Percentiles rank a stretch among this genome's conserved stretches.
Conservation (phyloP, 53 echinoderm and acorn worm species). For the Echinarachnius parma region DNA sequence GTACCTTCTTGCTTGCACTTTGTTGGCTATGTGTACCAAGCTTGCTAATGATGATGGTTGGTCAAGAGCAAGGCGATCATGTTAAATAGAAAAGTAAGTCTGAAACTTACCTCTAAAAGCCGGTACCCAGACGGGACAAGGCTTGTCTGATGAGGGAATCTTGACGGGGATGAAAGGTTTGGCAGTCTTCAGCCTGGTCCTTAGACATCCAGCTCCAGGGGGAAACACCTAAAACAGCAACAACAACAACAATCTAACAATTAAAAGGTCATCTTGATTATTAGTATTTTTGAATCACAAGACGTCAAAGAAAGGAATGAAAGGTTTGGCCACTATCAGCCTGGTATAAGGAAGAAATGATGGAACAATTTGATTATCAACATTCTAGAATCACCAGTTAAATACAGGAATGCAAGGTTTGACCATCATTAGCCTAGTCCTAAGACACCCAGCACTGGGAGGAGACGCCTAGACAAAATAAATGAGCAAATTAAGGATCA, state of each 20-base stretch:
- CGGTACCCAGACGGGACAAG: slow-evolving; percentile 80
- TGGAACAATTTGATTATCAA: neutral
- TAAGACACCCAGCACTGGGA: slow-evolving; percentile 19
- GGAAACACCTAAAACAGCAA: slow-evolving; percentile 34
- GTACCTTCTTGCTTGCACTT: no score
- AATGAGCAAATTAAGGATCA: no score
- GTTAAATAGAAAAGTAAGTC: no score
- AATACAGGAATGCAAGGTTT: slow-evolving; percentile 17
- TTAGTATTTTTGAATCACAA: no score
- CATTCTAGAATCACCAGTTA: no score
- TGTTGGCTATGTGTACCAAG: no score
- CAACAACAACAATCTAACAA: no score
- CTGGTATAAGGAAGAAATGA: no score
- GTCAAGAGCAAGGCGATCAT: no score
- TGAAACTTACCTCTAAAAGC: slow-evolving; percentile 67
- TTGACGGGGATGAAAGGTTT: slow-evolving; percentile 28
- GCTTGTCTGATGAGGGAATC: slow-evolving; percentile 54
- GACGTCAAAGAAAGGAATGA: no score
- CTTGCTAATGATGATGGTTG: no score
- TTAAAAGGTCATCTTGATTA: neutral
- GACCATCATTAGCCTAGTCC: neutral
- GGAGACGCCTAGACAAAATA: slow-evolving; percentile 29
- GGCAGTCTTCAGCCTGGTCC: neutral
- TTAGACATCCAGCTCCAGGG: slow-evolving; percentile 19
- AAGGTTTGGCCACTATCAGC: no score